A percentile compares a stretch with the other conserved stretches of the same genome.
These are phyloP conservation scores for Drosophila glabriapex DNA, from an alignment of 2,888 invertebrate genomes.

Conservation along the genomic window DNA sequence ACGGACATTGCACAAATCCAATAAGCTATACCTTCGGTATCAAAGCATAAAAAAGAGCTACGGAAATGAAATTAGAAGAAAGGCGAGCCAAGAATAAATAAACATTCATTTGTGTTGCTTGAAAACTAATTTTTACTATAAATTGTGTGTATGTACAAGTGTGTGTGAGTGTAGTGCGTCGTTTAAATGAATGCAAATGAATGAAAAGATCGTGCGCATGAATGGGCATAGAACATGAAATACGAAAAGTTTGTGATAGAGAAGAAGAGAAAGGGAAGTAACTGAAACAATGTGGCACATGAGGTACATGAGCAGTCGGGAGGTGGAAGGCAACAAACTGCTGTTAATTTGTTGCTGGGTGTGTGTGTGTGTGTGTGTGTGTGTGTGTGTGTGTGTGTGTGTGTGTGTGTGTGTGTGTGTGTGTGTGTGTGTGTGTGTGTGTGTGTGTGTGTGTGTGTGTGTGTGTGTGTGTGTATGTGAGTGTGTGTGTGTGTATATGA, in stretches of 20 bases:
- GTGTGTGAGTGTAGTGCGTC: conserved; percentile 22
- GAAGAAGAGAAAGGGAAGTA: conserved; percentile 12
- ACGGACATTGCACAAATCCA: no score
- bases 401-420: conserved; percentile 21
- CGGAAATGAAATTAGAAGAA: conserved; percentile 26
- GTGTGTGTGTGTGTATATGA: no score
- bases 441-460: conserved; percentile 10
- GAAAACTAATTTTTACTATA: conserved; percentile 56
- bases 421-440: neutral
- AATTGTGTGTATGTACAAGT: conserved; percentile 11
- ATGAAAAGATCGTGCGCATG: conserved; percentile 74
- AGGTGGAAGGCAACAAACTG: conserved; percentile 29
- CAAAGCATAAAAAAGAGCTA: neutral
- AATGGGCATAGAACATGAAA: conserved; percentile 65
- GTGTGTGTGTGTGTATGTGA: conserved; percentile 5
- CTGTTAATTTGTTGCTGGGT: conserved; percentile 37
- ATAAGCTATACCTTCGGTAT: neutral
- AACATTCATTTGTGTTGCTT: conserved; percentile 51
- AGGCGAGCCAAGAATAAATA: conserved; percentile 67
- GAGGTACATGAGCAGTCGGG: conserved; percentile 11
- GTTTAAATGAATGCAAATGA: conserved; percentile 70
- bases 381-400: conserved; percentile 10
- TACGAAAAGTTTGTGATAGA: conserved; percentile 16
- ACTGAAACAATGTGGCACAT: conserved; percentile 14
- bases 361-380: conserved; percentile 7